Base-by-base conservation (phyloP, 2,113 vertebrate genomes). In the Calyptommatus sinebrachiatus region DNA sequence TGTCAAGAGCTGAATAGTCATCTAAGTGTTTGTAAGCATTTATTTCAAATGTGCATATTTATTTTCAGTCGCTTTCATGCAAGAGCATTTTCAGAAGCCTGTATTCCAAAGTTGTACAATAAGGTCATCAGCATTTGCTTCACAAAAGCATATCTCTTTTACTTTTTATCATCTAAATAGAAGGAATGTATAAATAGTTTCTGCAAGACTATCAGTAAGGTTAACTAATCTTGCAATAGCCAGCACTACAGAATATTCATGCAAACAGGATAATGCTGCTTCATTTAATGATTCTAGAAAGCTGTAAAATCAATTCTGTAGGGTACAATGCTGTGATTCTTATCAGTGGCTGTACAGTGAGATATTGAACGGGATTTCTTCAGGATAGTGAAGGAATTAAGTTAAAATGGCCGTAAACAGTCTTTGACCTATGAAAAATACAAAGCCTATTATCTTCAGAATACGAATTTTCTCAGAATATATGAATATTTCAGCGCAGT, bases 241-340 rank as follows among this genome's bases (percentile, higher is more conserved):
- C 48, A 77, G 20, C 28, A 29, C 46, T 53, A 68, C 63, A 26
- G 65, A 77, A 77, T 57, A 77, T 24, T 48, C 46, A 68, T 77
- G 46, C 76, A 77, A 68, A 68, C 31, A 24, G 22, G 45, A 67
- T 53, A 77, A 77, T 57, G 12, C 46, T 68, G 28, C 29, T 77
- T 77, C 65, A 31, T 57, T 68, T 68, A 22, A 76, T 65, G 29
- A 48, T 65, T 77, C 35, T 68, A 14, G 21, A 68, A 53, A 57
- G n/a, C 65, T 48, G 65, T 57, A 57, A 67, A 68, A 77, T 77
- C 46, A 68, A 26, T 77, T 68, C 46, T 77, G 46, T 41, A 68
- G 6, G 24, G 65, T 68, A 31, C 63, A 35, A 14, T 62, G 46
- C 22, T 35, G 7, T 35, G 63, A 77, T 77, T 69, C 28, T 69